Evolutionary conservation across 2,113 vertebrate genomes (phyloP).

Genomic region (Tapirus terrestris): DNA sequence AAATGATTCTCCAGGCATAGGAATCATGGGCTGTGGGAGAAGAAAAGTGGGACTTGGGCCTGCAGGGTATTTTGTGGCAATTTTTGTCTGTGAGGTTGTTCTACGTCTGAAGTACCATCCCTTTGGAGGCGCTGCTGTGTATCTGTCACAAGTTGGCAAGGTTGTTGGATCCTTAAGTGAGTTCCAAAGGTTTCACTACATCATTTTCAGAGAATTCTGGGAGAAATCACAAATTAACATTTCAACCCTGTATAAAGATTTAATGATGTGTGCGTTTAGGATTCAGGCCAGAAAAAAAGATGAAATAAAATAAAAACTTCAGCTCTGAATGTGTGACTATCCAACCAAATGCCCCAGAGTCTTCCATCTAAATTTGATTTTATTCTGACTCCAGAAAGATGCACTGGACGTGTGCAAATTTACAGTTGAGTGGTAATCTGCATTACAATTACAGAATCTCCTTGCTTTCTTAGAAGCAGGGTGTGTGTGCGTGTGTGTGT

Average conservation of each 20-base stretch:
- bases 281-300: background rate
- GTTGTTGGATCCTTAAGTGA: background rate
- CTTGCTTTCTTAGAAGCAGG: background rate
- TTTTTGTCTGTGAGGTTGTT: background rate
- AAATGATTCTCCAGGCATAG: slow-evolving; percentile 18
- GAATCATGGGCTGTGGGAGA: background rate
- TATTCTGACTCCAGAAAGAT: background rate
- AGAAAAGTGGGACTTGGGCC: background rate
- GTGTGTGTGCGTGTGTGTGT: background rate
- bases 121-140: background rate
- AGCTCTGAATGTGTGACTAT: background rate
- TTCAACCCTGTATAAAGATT: background rate
- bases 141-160: background rate
- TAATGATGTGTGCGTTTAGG: background rate
- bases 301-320: background rate
- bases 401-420: background rate
- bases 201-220: slow-evolving; percentile 1
- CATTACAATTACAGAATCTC: background rate
- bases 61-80: background rate
- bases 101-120: fast-evolving
- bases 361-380: background rate
- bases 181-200: background rate
- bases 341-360: background rate
- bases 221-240: background rate
- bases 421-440: background rate